Conservation (phyloP, 2,797 vertebrate genomes). For the Discoglossus pictus region DNA sequence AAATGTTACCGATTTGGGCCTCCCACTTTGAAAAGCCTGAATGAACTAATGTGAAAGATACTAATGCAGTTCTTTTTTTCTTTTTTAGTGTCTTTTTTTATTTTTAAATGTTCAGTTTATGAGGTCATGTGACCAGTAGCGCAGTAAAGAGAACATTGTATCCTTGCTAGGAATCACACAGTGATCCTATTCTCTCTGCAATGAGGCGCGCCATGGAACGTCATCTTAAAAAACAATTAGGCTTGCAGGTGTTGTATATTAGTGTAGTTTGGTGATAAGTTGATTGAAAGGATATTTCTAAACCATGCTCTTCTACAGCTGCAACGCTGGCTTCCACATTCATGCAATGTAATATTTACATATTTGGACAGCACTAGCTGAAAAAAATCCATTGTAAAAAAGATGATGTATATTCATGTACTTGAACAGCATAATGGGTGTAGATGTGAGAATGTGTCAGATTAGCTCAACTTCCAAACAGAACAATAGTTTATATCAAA, state of each 20-base stretch:
- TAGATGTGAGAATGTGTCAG: no score
- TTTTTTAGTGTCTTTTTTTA: constrained; percentile 2
- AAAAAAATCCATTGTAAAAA: constrained; percentile 9
- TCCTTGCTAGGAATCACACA: neutral
- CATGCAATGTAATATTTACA: constrained; percentile 1
- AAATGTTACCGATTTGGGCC: constrained; percentile 38
- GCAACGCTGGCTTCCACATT: neutral
- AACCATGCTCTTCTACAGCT: constrained; percentile 13
- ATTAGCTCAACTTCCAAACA: no score
- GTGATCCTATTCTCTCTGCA: constrained; percentile 24
- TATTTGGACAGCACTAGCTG: constrained; percentile 26
- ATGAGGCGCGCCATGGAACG: neutral
- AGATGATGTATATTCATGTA: no score
- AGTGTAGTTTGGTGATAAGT: constrained; percentile 9
- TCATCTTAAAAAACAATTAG: constrained; percentile 20
- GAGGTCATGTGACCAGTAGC: constrained; percentile 19
- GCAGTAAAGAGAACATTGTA: constrained; percentile 20
- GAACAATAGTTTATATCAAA: no score
- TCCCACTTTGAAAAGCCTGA: constrained; percentile 40
- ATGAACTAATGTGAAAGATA: constrained; percentile 16
- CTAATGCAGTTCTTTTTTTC: neutral
- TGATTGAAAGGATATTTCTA: constrained; percentile 15
- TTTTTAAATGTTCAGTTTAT: constrained; percentile 1
- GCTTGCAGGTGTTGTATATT: constrained; percentile 16
- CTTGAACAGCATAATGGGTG: no score